Evolutionary conservation across 1,140 invertebrate species (phyloP).

Genomic region (Nasonia vitripennis): DNA sequence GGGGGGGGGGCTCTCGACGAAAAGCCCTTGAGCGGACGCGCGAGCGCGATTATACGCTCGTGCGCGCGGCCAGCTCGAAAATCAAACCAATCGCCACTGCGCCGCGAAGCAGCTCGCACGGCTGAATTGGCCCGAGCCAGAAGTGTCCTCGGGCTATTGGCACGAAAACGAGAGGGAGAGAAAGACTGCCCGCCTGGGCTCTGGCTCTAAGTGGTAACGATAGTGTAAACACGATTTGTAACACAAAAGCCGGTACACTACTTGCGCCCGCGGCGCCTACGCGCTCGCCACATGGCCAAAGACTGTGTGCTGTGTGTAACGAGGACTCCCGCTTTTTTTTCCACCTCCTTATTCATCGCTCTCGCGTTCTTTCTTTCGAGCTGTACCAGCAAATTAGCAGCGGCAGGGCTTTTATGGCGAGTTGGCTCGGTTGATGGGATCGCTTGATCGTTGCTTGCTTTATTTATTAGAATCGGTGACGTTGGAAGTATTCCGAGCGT

Average conservation of each 20-base stretch:
- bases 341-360: background rate
- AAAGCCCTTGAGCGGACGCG: slow-evolving; percentile 15
- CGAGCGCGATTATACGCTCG: slow-evolving; percentile 11
- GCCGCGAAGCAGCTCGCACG: background rate
- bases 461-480: no score
- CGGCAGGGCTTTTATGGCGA: background rate
- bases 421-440: no score
- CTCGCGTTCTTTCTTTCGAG: background rate
- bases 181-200: slow-evolving; percentile 4
- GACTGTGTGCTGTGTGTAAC: slow-evolving; percentile 40
- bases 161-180: slow-evolving; percentile 58
- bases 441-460: no score
- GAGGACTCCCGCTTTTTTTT: background rate
- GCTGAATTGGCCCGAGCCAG: slow-evolving; percentile 59
- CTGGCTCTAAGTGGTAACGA: slow-evolving; percentile 61
- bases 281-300: slow-evolving; percentile 72
- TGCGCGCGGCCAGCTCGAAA: slow-evolving; percentile 11
- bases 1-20: background rate
- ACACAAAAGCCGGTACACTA: slow-evolving; percentile 71
- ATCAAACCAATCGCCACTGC: slow-evolving; percentile 20
- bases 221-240: slow-evolving; percentile 75
- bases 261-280: slow-evolving; percentile 30
- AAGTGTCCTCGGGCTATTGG: slow-evolving; percentile 71
- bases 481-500: no score
- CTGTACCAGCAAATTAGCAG: slow-evolving; percentile 10